Evolutionary conservation across 2,113 vertebrate species (phyloP).

Genomic region (Rhagologus leucostigma): DNA sequence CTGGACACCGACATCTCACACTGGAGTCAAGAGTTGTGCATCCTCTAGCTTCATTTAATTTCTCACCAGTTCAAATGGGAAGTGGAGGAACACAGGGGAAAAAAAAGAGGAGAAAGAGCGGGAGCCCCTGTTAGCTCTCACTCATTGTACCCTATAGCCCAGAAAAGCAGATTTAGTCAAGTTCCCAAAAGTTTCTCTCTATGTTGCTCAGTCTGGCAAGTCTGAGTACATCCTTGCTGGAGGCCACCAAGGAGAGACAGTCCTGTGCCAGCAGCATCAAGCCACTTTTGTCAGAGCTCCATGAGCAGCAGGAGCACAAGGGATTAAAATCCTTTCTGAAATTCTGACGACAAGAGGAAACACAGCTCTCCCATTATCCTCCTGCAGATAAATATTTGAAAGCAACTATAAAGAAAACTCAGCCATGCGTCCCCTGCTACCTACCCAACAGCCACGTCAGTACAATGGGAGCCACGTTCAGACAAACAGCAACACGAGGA

Average conservation of each 20-base stretch:
- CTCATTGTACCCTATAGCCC: neutral
- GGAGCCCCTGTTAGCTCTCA: neutral
- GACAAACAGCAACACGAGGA: neutral
- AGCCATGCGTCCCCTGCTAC: neutral
- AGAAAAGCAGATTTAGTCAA: neutral
- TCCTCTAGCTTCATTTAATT: neutral
- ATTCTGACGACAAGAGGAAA: conserved; percentile 4
- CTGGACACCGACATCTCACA: neutral
- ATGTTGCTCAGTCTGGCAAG: neutral
- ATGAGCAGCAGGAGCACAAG: neutral
- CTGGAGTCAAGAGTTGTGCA: neutral
- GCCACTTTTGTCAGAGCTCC: neutral
- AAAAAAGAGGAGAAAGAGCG: neutral
- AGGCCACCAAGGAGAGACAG: neutral
- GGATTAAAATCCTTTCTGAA: conserved; percentile 23
- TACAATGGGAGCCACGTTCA: neutral
- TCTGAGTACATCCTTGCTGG: neutral
- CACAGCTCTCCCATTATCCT: conserved; percentile 5
- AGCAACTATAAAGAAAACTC: conserved; percentile 44
- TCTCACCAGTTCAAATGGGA: neutral
- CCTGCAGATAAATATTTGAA: conserved; percentile 55
- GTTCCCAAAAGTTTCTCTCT: neutral
- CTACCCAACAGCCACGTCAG: neutral
- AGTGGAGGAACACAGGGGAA: neutral
- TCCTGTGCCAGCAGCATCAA: neutral